Percentiles rank a stretch among this genome's conserved stretches.
Conservation (phyloP, 2,888 invertebrate species). For the Resseliella maxima region DNA sequence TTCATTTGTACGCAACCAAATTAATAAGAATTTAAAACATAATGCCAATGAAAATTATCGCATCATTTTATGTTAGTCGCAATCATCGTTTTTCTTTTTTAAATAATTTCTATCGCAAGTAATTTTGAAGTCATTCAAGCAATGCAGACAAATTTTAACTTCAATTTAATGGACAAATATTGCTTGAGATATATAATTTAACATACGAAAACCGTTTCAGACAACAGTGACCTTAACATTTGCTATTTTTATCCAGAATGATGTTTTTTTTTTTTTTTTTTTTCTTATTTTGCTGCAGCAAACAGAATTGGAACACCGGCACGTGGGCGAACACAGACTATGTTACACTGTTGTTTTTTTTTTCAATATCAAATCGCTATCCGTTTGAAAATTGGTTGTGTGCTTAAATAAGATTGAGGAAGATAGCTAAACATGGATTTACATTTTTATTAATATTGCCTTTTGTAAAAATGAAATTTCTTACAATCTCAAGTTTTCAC, state of each 20-base stretch:
- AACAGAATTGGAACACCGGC: not conserved
- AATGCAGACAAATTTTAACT: no score
- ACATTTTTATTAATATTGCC: constrained; percentile 12
- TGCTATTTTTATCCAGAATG: constrained; percentile 25
- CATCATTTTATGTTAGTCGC: not conserved
- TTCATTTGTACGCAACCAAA: not conserved
- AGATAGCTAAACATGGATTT: not conserved
- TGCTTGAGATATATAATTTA: no score
- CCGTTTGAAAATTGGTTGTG: not conserved
- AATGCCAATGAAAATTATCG: not conserved
- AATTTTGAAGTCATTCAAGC: not conserved
- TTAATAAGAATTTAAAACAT: constrained; percentile 22
- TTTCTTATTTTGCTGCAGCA: not conserved
- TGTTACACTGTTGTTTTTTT: no score
- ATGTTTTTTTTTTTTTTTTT: not conserved
- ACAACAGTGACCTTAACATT: no score
- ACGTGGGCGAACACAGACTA: not conserved
- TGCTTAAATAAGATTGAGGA: not conserved
- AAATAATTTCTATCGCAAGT: not conserved
- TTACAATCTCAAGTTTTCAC: no score
- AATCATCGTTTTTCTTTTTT: not conserved
- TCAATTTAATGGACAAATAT: no score
- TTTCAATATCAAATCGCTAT: not conserved
- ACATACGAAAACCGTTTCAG: no score
- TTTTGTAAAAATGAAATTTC: not conserved